Percentiles rank a stretch among this genome's conserved stretches.
These are phyloP conservation scores for Oryctolagus cuniculus DNA, from an alignment of 2,113 vertebrate species.

Conservation along the genomic window mOryCun1.1 NC_091433.1:161509501-161510000, in stretches of 20 bases:
- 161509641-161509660: neutral
- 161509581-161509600: neutral
- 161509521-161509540: too few species aligned
- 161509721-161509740: neutral
- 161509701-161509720: neutral
- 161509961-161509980: neutral
- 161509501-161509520: too few species aligned
- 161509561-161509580: neutral
- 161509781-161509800: neutral
- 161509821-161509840: neutral
- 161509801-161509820: neutral
- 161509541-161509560: too few species aligned
- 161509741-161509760: neutral
- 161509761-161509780: neutral
- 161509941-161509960: neutral
- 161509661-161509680: neutral
- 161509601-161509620: neutral
- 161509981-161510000: neutral
- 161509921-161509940: neutral
- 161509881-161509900: neutral
- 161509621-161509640: conserved; percentile 1
- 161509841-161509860: neutral
- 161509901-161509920: neutral
- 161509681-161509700: neutral
- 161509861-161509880: neutral